Conservation (phyloP, 2,888 invertebrate species). For the Brachylomia viminalis region DNA sequence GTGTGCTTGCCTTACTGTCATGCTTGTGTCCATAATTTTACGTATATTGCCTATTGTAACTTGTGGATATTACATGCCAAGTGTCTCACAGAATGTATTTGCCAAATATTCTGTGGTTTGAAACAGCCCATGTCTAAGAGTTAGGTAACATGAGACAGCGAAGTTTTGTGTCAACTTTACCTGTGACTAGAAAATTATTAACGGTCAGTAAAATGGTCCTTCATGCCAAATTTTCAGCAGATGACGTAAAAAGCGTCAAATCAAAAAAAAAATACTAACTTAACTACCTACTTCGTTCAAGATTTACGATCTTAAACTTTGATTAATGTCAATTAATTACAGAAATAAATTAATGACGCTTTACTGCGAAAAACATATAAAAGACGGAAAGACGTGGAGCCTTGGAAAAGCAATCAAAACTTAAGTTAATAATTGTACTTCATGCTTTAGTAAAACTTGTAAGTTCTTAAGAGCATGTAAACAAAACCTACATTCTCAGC, state of each 20-base stretch:
- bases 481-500: neutral
- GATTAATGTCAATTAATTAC: neutral
- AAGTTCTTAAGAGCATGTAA: neutral
- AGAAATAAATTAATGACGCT: neutral
- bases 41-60: constrained; percentile 41
- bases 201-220: neutral
- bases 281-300: neutral
- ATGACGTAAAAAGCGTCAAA: neutral
- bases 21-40: constrained; percentile 48
- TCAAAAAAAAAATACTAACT: neutral
- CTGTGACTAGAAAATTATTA: neutral
- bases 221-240: neutral
- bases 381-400: neutral
- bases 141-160: too few species aligned
- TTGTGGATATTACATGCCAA: constrained; percentile 12
- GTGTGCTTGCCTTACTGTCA: constrained; percentile 54
- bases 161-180: neutral
- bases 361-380: neutral
- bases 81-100: constrained; percentile 1
- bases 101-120: constrained; percentile 12
- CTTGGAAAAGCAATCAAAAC: neutral
- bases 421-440: neutral
- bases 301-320: neutral
- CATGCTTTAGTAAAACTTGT: neutral
- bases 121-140: neutral